Conservation (phyloP, 2,888 invertebrate species). For the Ypsolopha sequella region DNA sequence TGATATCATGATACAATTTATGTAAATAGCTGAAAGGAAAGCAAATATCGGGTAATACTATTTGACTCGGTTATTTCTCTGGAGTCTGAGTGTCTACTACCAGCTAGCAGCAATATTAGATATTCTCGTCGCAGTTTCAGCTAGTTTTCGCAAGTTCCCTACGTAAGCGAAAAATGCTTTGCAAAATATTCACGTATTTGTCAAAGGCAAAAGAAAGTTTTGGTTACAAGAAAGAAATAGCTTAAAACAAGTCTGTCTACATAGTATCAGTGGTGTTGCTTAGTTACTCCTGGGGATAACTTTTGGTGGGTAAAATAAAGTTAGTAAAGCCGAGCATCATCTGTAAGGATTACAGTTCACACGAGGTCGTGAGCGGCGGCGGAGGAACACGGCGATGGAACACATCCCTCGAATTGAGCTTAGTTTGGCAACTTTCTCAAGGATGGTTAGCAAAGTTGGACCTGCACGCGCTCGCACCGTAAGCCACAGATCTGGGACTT, state of each 20-base stretch:
- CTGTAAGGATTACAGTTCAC: constrained; percentile 63
- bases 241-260: no score
- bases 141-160: no score
- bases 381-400: constrained; percentile 33
- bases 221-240: no score
- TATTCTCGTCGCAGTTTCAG: no score
- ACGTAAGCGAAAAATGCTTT: no score
- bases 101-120: no score
- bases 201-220: no score
- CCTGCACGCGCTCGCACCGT: constrained; percentile 59
- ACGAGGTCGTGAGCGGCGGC: constrained; percentile 35
- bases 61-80: no score
- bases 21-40: no score
- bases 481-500: constrained; percentile 62
- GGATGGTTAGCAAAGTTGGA: constrained; percentile 66
- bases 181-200: no score
- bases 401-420: constrained; percentile 52
- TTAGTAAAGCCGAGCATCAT: constrained; percentile 62
- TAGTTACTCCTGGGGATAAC: constrained; percentile 29
- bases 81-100: no score
- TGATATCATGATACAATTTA: background rate
- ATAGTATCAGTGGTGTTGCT: constrained; percentile 6
- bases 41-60: no score
- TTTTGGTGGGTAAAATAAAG: constrained; percentile 52
- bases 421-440: constrained; percentile 65